Evolutionary conservation across 2,113 vertebrate genomes (phyloP), one percentile per base, ranked within the genome.

Genomic region (Tetraodon nigroviridis): DNA sequence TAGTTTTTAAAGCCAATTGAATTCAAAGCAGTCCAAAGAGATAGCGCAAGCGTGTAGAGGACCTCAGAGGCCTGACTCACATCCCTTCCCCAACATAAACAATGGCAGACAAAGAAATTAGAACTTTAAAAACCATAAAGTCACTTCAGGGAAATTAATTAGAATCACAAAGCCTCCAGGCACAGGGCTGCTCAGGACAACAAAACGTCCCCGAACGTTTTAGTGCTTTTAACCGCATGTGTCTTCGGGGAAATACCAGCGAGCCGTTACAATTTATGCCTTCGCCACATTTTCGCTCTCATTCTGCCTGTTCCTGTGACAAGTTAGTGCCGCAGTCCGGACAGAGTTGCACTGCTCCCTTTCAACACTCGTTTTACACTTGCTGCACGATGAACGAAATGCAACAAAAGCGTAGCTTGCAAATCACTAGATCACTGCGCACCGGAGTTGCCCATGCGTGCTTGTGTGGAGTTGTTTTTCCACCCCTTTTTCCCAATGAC

Each of bases 71-170:
- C 52, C 51, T 29, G 67, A 69, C 70, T 54, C 46, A 51, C 64
- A 67, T 58, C 64, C 52, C 56, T 54, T 51, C 55, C 27, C 41
- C 22, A 51, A 67, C 51, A 52, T 50, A 55, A 46, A 65, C 60
- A 63, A 14, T 61, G 67, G 64, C 37, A 64, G 42, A 73, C 67
- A 79, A 76, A 76, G 57, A 79, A 79, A 81, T 72, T 61, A 79
- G 24, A 68, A 69, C 55, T 78, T 75, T 63, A 68, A 71, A 82
- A 81, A 71, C 48, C 57, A 65, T 78, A 72, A 84, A 81, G 78
- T 73, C 72, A 77, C 80, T 79, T 82, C 21, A 60, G 85, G 84
- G 78, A 84, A 78, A 84, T 84, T 80, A 82, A 83, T 81, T 78
- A 87, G 58, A 75, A 65, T 49, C 21, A 13, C 74, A 80, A 67